A percentile compares a stretch with the other conserved stretches of the same genome.
Evolutionary conservation across 2,113 vertebrate genomes (phyloP).

Genomic region (Calidris pugnax): DNA sequence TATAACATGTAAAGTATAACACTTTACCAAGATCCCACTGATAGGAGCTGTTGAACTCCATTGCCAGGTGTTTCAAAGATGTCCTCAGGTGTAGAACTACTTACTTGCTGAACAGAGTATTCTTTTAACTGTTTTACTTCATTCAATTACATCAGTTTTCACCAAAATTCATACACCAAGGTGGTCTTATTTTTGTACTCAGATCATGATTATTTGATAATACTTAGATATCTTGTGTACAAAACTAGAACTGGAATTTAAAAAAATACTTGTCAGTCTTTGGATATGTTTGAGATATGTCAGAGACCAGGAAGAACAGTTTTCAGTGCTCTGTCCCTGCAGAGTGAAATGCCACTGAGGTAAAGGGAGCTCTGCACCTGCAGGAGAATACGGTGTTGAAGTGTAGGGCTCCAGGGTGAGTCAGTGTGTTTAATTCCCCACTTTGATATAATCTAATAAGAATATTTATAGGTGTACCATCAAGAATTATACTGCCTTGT

Average conservation of each 20-base stretch:
- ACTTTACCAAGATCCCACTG: not conserved
- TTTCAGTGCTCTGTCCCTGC: not conserved
- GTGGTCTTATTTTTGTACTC: not conserved
- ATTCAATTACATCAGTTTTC: not conserved
- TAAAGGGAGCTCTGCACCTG: not conserved
- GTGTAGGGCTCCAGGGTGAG: fast-evolving
- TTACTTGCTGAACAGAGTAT: not conserved
- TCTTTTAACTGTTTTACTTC: not conserved
- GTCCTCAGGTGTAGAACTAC: not conserved
- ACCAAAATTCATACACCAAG: not conserved
- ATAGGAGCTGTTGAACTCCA: not conserved
- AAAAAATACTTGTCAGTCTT: not conserved
- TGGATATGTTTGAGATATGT: not conserved
- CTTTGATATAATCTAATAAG: not conserved
- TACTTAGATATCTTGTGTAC: not conserved
- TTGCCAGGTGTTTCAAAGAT: not conserved
- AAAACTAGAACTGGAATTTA: not conserved
- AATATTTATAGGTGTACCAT: not conserved
- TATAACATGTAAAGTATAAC: too few relatives aligned
- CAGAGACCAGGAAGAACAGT: not conserved
- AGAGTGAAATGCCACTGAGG: not conserved
- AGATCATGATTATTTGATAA: not conserved
- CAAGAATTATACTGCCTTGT: not conserved
- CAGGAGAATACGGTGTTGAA: not conserved
- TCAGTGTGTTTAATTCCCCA: not conserved